A percentile compares a stretch with the other conserved stretches of the same genome.
phyloP scores from a whole-genome alignment of 2,113 vertebrate species.

The Pica pica region DNA sequence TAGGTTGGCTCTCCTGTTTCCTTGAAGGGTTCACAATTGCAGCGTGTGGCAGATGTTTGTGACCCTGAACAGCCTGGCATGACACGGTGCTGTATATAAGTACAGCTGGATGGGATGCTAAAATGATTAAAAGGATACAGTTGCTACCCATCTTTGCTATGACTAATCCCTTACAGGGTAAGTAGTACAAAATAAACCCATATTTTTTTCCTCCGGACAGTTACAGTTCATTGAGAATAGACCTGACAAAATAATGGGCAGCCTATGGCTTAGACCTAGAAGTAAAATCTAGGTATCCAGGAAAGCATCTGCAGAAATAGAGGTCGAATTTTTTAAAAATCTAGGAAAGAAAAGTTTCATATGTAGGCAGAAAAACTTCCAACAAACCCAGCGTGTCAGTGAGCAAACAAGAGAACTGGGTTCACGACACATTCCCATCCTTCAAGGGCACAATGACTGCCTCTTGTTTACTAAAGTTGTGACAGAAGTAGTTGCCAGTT shows the following conservation, averaged over 20 bases:
- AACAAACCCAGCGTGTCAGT: fast-evolving
- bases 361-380: not conserved
- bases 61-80: not conserved
- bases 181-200: not conserved
- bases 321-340: not conserved
- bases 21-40: not conserved
- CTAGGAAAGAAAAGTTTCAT: not conserved
- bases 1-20: not conserved
- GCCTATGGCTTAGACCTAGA: not conserved
- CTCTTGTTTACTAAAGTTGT: not conserved
- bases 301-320: not conserved
- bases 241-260: not conserved
- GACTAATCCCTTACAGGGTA: not conserved
- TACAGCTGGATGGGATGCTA: not conserved
- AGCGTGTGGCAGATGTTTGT: not conserved
- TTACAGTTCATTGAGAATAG: not conserved
- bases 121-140: not conserved
- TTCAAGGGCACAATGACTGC: not conserved
- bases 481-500: not conserved
- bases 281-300: not conserved
- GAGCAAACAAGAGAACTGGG: not conserved
- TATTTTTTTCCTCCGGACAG: not conserved
- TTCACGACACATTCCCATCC: not conserved
- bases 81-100: not conserved
- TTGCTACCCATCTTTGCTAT: not conserved